These are phyloP conservation scores for Euphydryas editha DNA, from an alignment of 2,888 invertebrate genomes.

Conservation along the genomic window DNA sequence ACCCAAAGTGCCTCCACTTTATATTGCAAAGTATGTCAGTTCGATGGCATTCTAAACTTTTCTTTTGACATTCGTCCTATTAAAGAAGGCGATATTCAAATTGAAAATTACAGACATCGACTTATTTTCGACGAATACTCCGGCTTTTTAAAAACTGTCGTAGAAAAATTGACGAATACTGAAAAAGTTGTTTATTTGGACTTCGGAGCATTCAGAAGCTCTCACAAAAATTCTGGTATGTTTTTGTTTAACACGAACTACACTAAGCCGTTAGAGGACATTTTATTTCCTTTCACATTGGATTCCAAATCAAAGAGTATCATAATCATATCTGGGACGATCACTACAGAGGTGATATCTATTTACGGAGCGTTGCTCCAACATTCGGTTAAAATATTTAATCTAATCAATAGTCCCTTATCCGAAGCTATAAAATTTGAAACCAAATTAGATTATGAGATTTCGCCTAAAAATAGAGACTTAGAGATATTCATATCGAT, in stretches of 20 bases:
- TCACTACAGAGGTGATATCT: slow-evolving; percentile 92
- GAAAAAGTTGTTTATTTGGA: slow-evolving; percentile 79
- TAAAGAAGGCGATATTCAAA: slow-evolving; percentile 90
- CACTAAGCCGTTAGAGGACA: slow-evolving; percentile 90
- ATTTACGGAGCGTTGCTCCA: slow-evolving; percentile 90
- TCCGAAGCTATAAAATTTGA: slow-evolving; percentile 90
- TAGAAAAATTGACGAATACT: slow-evolving; percentile 78
- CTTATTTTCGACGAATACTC: slow-evolving; percentile 91
- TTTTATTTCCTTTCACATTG: slow-evolving; percentile 87
- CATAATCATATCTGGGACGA: slow-evolving; percentile 91
- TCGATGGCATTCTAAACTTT: slow-evolving; percentile 56
- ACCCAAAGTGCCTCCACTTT: slow-evolving; percentile 64
- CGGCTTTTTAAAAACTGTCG: slow-evolving; percentile 91
- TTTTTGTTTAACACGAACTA: slow-evolving; percentile 96
- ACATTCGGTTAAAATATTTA: slow-evolving; percentile 91
- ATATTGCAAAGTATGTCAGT: slow-evolving; percentile 61
- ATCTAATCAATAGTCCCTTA: slow-evolving; percentile 85
- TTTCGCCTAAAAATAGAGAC: slow-evolving; percentile 92
- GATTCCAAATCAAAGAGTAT: slow-evolving; percentile 82
- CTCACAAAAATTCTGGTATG: slow-evolving; percentile 95
- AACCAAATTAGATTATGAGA: slow-evolving; percentile 92
- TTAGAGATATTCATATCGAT: slow-evolving; percentile 95
- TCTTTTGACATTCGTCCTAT: slow-evolving; percentile 85
- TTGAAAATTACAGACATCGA: slow-evolving; percentile 91
- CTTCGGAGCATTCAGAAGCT: slow-evolving; percentile 94